phyloP scores from a whole-genome alignment of 1,140 invertebrate genomes.

The Oedothorax gibbosus region DNA sequence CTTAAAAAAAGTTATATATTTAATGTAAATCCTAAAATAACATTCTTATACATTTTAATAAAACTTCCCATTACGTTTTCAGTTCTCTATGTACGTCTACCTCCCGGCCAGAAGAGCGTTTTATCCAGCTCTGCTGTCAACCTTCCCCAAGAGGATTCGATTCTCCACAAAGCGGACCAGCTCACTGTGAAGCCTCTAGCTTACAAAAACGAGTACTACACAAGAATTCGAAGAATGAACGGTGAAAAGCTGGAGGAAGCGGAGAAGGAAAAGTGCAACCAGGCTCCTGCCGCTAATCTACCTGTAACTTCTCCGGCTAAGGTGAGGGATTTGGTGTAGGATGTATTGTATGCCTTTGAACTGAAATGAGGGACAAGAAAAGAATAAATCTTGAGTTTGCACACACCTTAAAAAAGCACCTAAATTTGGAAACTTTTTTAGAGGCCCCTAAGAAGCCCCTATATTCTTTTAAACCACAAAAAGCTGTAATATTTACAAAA shows the following conservation, averaged over 20 bases:
- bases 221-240: conserved; percentile 43
- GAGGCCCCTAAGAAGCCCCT: no score
- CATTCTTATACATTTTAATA: background rate
- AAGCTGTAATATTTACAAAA: no score
- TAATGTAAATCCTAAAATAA: no score
- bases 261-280: conserved; percentile 55
- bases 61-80: conserved; percentile 4
- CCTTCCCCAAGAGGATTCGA: conserved; percentile 15
- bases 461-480: no score
- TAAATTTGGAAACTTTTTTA: no score
- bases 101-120: conserved; percentile 45
- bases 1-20: no score
- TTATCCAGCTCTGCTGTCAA: conserved; percentile 24
- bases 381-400: no score
- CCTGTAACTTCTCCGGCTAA: conserved; percentile 52
- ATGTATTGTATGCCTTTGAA: no score
- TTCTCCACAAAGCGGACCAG: conserved; percentile 36
- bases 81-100: conserved; percentile 60
- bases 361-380: no score
- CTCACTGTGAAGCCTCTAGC: conserved; percentile 42
- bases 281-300: conserved; percentile 45
- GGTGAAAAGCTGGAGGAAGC: conserved; percentile 52
- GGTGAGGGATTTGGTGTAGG: background rate
- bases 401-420: no score
- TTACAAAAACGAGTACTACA: conserved; percentile 51